Conservation (phyloP, 2,888 invertebrate genomes). For the Nymphalis c-album region DNA sequence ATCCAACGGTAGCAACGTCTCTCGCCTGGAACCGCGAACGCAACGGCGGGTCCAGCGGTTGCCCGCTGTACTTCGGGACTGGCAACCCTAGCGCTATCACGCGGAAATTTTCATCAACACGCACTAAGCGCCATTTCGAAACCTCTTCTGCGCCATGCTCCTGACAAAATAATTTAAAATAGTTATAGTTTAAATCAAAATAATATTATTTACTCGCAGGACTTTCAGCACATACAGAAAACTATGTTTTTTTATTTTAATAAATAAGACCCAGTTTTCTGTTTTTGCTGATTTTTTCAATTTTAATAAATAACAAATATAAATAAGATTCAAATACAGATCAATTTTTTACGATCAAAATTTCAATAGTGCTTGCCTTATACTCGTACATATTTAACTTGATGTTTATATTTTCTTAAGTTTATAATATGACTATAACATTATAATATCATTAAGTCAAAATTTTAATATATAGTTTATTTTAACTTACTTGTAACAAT, state of each 20-base stretch:
- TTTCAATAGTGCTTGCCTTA: no score
- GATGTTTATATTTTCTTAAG: no score
- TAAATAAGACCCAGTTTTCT: no score
- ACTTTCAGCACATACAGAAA: no score
- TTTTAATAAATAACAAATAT: background rate
- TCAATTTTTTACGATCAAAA: no score
- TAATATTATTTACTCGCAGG: no score
- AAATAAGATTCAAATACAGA: no score
- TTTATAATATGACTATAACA: no score
- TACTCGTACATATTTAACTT: no score
- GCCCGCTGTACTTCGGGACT: constrained; percentile 93
- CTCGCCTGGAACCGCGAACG: constrained; percentile 97
- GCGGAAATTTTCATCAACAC: constrained; percentile 95
- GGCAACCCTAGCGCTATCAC: constrained; percentile 96
- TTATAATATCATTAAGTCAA: background rate
- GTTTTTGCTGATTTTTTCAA: no score
- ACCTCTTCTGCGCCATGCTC: constrained; percentile 90
- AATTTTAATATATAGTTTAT: background rate
- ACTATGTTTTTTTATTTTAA: background rate
- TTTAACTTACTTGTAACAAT: constrained; percentile 85
- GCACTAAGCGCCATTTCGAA: constrained; percentile 91
- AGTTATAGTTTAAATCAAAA: no score
- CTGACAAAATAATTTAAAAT: constrained; percentile 63
- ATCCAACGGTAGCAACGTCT: constrained; percentile 86
- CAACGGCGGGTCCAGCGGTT: constrained; percentile 97